A percentile compares a stretch with the other conserved stretches of the same genome.
Evolutionary conservation across 2,113 vertebrate species (phyloP).

Genomic region (Pyrgilauda ruficollis): DNA sequence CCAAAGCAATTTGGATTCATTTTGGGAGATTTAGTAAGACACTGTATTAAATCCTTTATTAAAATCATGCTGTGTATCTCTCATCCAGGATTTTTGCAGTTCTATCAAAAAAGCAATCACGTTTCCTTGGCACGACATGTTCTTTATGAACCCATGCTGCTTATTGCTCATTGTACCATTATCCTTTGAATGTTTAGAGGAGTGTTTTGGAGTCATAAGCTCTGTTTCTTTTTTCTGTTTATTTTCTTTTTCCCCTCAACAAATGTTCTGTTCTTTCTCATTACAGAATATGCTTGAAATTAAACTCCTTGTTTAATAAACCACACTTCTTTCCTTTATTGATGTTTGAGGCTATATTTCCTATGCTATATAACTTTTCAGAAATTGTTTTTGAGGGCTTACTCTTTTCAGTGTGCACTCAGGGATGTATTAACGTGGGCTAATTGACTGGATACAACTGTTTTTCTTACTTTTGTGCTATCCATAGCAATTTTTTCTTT

Average conservation of each 20-base stretch:
- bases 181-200: not conserved
- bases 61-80: conserved; percentile 51
- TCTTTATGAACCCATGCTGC: conserved; percentile 20
- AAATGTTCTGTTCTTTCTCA: not conserved
- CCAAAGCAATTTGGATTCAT: conserved; percentile 52
- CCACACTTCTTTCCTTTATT: not conserved
- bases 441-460: not conserved
- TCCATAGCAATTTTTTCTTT: not conserved
- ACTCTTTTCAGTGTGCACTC: not conserved
- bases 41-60: conserved; percentile 59
- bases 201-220: not conserved
- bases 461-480: not conserved
- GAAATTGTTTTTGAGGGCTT: not conserved
- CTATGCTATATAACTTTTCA: not conserved
- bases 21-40: conserved; percentile 51
- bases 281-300: conserved; percentile 6
- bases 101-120: conserved; percentile 57
- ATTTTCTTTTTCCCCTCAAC: conserved; percentile 7
- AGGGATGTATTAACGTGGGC: not conserved
- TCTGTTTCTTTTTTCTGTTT: not conserved
- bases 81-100: conserved; percentile 45
- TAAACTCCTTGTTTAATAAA: conserved; percentile 11
- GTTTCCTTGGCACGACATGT: not conserved
- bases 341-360: not conserved
- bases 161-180: conserved; percentile 27